Percentiles rank a stretch among this genome's conserved stretches.
Conservation (phyloP, 2,113 vertebrate species). For the Puntigrus tetrazona region DNA sequence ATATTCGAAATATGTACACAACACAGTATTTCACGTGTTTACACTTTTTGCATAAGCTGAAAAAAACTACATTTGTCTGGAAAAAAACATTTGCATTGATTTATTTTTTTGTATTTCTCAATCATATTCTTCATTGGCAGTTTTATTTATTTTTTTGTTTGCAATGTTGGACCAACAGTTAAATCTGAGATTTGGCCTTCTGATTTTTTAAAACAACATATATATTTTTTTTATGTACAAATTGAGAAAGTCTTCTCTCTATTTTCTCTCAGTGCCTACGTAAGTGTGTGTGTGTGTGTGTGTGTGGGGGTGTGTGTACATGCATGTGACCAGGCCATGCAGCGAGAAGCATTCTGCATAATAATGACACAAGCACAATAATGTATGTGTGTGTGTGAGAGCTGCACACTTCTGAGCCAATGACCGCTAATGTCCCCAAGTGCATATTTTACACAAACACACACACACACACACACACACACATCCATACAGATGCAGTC, state of each 20-base stretch:
- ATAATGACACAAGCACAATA: slow-evolving; percentile 65
- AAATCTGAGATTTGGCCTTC: no score
- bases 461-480: not conserved
- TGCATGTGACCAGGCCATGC: slow-evolving; percentile 33
- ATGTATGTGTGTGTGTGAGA: slow-evolving; percentile 55
- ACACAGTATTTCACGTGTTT: not conserved
- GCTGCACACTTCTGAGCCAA: slow-evolving; percentile 41
- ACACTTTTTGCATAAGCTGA: not conserved
- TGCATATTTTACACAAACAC: not conserved
- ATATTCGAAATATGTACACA: not conserved
- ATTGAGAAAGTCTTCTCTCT: no score
- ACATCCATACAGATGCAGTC: not conserved
- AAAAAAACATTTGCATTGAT: not conserved
- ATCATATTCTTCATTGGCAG: slow-evolving; percentile 27
- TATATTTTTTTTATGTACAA: no score
- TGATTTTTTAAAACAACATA: no score
- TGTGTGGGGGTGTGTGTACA: slow-evolving; percentile 40
- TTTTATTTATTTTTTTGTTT: no score
- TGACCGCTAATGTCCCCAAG: slow-evolving; percentile 25
- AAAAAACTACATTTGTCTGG: not conserved
- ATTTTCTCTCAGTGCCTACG: no score
- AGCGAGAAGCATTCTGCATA: slow-evolving; percentile 65
- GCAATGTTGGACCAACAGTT: no score
- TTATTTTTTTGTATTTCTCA: no score
- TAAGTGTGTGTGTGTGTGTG: slow-evolving; percentile 16